These are phyloP conservation scores for Terrapene triunguis DNA, from an alignment of 2,113 vertebrate species.

Conservation along the genomic window DNA sequence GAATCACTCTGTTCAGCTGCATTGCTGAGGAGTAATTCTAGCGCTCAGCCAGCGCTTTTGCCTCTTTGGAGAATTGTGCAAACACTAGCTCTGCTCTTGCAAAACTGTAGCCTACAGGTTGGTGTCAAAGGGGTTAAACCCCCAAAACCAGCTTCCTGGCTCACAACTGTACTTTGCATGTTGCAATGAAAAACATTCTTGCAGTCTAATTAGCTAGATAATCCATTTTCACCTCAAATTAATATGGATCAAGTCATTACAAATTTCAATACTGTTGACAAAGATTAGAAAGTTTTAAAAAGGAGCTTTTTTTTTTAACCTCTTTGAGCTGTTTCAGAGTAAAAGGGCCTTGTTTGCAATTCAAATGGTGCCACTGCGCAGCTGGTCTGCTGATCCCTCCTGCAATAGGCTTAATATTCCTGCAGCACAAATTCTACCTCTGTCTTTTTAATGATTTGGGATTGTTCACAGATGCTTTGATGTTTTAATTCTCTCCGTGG, in stretches of 20 bases:
- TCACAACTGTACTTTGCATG: not conserved
- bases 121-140: not conserved
- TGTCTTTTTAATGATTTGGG: not conserved
- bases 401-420: not conserved
- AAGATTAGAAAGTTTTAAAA: not conserved
- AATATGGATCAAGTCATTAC: not conserved
- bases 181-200: not conserved
- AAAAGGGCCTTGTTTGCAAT: not conserved
- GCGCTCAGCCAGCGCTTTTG: too few relatives aligned
- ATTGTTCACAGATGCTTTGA: not conserved
- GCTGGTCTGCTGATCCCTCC: not conserved
- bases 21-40: too few relatives aligned
- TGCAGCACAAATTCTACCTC: fast-evolving
- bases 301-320: not conserved
- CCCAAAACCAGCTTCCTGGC: not conserved
- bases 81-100: not conserved
- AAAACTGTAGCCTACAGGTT: not conserved
- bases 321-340: not conserved
- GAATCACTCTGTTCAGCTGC: too few relatives aligned
- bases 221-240: not conserved
- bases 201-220: not conserved
- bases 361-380: not conserved
- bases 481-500: not conserved
- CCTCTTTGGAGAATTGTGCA: too few relatives aligned
- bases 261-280: not conserved